Base-by-base conservation (phyloP, 1,140 invertebrate species). In the Lerema accius region DNA sequence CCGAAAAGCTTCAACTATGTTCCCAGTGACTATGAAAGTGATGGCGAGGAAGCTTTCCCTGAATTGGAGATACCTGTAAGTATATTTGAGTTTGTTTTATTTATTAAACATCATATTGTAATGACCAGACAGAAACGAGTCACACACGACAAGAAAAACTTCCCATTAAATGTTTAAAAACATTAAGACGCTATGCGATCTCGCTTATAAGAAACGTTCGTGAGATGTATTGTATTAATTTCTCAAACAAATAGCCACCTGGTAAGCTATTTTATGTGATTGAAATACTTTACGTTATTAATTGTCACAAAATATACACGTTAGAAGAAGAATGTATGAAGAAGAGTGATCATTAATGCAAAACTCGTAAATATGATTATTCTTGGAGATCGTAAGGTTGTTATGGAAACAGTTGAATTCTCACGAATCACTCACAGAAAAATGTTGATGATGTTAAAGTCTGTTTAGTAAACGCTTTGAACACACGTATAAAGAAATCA, bases 1-100 rank as follows among this genome's bases (percentile, higher is more conserved):
- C 64, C 76, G 1, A 90, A 90, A 65, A 53, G 62, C 3, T 78
- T 69, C 16, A 66, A 80, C 1, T 67, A 73, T 5, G 63, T 68
- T 6, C 66, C 78, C 13, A 86, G 76, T 63, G 88, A 90, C 55
- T 86, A 86, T 62, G 88, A 90, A 49, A 90, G 88, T 53, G 88
- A 90, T 65, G 86, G 78, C 6, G 88, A 90, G 63, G 88, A 90
- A 53, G 84, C 84, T 16, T 87, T 89, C 59, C 78, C 78, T 28
- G 87, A 89, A 66, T 42, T 85, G 46, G 86, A 89, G 68, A 64
- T 86, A 51, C 71, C 75, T 45, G 88, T 90, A 81, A 88, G 86
- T 86, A 76, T 61, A 55, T 49, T 10, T 15, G 10, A 17, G 42
- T 10, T 46, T 26, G 10, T n/a, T n/a, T n/a, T n/a, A n/a, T n/a